phyloP scores from a whole-genome alignment of 2,113 vertebrate species.

The Peromyscus maniculatus region DNA sequence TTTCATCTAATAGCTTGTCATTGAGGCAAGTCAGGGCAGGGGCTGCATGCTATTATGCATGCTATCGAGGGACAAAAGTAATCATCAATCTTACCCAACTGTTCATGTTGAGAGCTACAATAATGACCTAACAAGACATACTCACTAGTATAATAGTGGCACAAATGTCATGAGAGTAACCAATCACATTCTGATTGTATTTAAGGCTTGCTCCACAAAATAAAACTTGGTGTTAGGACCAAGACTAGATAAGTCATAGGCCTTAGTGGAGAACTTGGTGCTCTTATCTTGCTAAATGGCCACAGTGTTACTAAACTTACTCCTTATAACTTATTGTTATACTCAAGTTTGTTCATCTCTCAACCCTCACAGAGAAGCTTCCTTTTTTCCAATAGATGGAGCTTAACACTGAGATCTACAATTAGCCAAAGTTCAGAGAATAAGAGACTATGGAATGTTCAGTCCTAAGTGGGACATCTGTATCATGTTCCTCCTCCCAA shows the following conservation, averaged over 20 bases:
- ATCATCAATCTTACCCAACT: background rate
- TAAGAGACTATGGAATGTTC: background rate
- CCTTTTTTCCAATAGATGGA: background rate
- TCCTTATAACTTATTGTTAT: background rate
- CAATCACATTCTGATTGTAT: background rate
- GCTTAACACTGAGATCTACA: background rate
- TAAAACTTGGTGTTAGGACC: background rate
- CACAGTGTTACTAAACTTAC: background rate
- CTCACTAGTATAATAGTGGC: background rate
- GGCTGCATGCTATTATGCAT: background rate
- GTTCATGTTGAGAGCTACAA: background rate
- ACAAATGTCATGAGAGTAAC: background rate
- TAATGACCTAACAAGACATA: background rate
- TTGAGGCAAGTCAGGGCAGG: too few species aligned
- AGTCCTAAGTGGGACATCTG: background rate
- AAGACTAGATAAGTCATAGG: background rate
- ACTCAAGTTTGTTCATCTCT: background rate
- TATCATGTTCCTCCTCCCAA: background rate
- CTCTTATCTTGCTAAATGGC: background rate
- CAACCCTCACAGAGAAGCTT: background rate
- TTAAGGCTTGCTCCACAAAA: background rate
- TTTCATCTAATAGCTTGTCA: too few species aligned
- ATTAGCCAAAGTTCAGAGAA: background rate
- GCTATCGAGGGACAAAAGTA: background rate
- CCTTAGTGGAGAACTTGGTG: background rate